phyloP scores from a whole-genome alignment of 2,888 invertebrate species.

The Metalampra italica region DNA sequence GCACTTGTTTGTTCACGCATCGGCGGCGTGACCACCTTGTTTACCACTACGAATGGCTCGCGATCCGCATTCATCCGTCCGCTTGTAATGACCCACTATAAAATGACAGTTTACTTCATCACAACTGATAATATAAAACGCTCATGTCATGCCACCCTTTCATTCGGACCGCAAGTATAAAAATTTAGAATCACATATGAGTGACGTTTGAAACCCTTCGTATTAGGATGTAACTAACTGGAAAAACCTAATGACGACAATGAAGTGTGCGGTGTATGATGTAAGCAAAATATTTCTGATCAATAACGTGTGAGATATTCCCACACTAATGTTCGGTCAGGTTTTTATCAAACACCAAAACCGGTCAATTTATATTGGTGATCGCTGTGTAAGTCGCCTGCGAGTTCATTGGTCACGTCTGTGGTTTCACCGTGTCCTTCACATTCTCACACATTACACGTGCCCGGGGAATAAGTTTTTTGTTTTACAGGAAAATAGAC shows the following conservation, averaged over 20 bases:
- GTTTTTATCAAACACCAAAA: not conserved
- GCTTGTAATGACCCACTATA: constrained; percentile 32
- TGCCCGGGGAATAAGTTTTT: not conserved
- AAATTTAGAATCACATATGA: too few relatives aligned
- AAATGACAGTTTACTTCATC: constrained; percentile 23
- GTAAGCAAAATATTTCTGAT: too few relatives aligned
- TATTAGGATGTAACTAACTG: not conserved
- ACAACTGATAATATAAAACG: constrained; percentile 6
- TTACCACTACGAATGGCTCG: constrained; percentile 54
- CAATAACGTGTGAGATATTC: too few relatives aligned
- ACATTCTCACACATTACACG: not conserved
- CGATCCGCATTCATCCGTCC: constrained; percentile 49
- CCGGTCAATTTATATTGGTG: not conserved
- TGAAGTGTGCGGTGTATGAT: not conserved
- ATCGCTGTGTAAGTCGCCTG: not conserved
- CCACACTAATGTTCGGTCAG: not conserved
- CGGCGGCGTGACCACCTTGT: constrained; percentile 66
- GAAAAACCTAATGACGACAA: not conserved
- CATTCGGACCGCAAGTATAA: too few relatives aligned
- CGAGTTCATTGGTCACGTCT: constrained; percentile 1
- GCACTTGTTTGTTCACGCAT: constrained; percentile 75
- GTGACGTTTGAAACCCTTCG: too few relatives aligned
- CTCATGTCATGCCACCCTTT: not conserved
- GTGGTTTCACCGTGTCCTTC: not conserved
- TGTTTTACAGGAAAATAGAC: too few relatives aligned